Evolutionary conservation across 1,140 invertebrate species (phyloP), one percentile per base, ranked within the genome.

Genomic region (Triops longicaudatus): DNA sequence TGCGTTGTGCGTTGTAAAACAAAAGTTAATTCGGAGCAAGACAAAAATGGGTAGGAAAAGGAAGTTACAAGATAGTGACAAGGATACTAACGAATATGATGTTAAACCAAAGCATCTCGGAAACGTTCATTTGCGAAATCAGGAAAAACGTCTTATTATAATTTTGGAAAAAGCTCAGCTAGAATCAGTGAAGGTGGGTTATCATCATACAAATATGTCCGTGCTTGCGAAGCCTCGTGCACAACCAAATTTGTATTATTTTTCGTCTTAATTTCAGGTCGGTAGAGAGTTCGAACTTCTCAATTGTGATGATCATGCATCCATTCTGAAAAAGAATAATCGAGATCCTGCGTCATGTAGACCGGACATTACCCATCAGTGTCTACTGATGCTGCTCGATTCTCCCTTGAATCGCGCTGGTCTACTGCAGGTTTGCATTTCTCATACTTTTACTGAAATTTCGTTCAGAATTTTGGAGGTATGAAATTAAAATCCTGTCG

Each of bases 321-420:
- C 88, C 77, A 90, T 97, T 71, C 86, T 98, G 77, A 91, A 91
- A 76, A 96, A 94, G 83, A 90, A 93, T 83, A 91, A 94, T 79
- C 86, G 93, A 74, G 92, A 97, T 82, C 89, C 92, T 5, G 91
- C 93, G 1, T 88, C 90, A 17, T 95, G 92, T 82, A 87, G 97
- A 43, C 97, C 97, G 9, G 97, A 98, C 82, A 98, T 99, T 75
- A 89, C 92, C 6, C 97, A 98, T 85, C 96, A 98, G 83, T 98
- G 95, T 83, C 85, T 98, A 9, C 83, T 98, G 0, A 98, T 98
- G 96, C 86, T 99, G 44, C 90, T 98, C 85, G 97, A 99, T 82
- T 97, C 94, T 81, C 97, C 97, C 0, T 85, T 99, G 17, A 99
- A 98, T 82, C 85, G 95, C 81, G 93, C 95, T 77, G 95, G 94